phyloP scores from a whole-genome alignment of 2,797 vertebrate genomes.

The Vireo griseus region DNA sequence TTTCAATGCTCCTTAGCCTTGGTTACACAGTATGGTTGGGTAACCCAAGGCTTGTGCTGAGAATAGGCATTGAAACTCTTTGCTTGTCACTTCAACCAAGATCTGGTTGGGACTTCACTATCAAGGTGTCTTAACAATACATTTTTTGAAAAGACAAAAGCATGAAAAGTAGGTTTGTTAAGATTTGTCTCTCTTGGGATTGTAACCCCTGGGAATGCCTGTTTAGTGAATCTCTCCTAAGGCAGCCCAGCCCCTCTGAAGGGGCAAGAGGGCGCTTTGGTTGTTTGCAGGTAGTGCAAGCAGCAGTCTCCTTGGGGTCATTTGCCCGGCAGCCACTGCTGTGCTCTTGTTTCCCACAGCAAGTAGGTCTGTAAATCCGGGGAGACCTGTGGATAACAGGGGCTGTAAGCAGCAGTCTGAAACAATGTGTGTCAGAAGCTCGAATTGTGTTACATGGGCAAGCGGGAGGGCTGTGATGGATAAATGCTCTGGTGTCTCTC shows the following conservation, averaged over 20 bases:
- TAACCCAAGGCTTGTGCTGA: rapidly evolving
- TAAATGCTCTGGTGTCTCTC: not conserved
- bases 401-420: not conserved
- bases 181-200: not conserved
- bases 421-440: not conserved
- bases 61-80: no score
- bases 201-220: not conserved
- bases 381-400: rapidly evolving
- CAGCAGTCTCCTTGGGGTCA: not conserved
- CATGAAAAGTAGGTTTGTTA: not conserved
- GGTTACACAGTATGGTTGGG: rapidly evolving
- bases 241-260: not conserved
- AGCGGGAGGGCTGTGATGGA: no score
- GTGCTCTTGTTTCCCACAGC: not conserved
- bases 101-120: rapidly evolving
- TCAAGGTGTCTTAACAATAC: not conserved
- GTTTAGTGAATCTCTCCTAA: not conserved
- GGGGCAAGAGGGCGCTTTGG: not conserved
- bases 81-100: not conserved
- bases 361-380: not conserved
- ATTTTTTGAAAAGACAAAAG: not conserved
- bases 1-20: not conserved
- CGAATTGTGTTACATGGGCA: rapidly evolving
- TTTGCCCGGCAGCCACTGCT: rapidly evolving
- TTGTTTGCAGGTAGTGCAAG: not conserved